These are phyloP conservation scores for Labeo rohita DNA, from an alignment of 2,113 vertebrate species.

Conservation along the genomic window DNA sequence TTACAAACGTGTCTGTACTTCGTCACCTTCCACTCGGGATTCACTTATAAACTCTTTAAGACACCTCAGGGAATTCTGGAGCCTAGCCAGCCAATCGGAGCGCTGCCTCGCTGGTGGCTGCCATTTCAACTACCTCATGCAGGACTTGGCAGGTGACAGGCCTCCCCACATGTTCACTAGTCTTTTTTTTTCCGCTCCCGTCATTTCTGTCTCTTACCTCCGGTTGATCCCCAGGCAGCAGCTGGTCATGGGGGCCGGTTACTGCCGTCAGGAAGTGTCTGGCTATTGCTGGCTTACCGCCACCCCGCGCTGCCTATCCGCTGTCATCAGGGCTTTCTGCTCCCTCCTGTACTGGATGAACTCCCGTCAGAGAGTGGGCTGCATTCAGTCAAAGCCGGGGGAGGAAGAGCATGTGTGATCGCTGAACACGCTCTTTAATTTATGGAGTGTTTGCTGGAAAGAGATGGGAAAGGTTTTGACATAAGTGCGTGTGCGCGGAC, in stretches of 20 bases:
- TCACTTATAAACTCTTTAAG: conserved; percentile 35
- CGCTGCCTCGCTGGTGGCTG: conserved; percentile 22
- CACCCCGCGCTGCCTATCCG: conserved; percentile 1
- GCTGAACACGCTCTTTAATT: conserved; percentile 44
- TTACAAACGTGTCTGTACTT: background rate
- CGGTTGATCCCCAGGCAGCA: conserved; percentile 49
- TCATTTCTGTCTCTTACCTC: conserved; percentile 42
- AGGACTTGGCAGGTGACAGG: conserved; percentile 58
- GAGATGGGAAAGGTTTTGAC: conserved; percentile 45
- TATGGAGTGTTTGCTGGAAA: conserved; percentile 49
- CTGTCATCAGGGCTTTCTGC: conserved; percentile 30
- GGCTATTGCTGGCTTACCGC: conserved; percentile 22
- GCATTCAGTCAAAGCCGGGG: conserved; percentile 41
- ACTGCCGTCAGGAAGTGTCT: conserved; percentile 49
- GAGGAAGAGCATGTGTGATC: conserved; percentile 50
- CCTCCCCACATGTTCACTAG: conserved; percentile 54
- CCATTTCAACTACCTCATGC: conserved; percentile 45
- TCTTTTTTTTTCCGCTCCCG: background rate
- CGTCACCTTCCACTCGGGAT: background rate
- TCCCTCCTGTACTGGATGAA: conserved; percentile 3
- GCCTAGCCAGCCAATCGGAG: conserved; percentile 47
- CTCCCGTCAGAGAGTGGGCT: conserved; percentile 38
- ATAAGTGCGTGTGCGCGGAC: conserved; percentile 20
- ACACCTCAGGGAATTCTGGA: conserved; percentile 44
- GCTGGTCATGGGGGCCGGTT: conserved; percentile 44